phyloP scores from a whole-genome alignment of 2,113 vertebrate genomes.

The Archocentrus centrarchus region DNA sequence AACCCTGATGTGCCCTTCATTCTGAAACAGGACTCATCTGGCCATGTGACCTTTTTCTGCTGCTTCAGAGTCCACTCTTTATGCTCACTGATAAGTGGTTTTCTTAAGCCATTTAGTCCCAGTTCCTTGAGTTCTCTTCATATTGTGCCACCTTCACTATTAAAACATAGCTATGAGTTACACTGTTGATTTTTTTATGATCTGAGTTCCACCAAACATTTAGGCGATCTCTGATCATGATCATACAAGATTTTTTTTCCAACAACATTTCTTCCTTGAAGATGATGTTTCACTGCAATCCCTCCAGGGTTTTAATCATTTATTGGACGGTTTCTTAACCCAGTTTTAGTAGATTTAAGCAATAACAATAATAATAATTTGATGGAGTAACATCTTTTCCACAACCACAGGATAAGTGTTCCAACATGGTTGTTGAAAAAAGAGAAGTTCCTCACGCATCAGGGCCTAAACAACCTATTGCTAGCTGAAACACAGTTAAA shows the following conservation, averaged over 20 bases:
- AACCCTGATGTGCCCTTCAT: background rate
- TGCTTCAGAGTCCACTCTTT: background rate
- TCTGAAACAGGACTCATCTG: background rate
- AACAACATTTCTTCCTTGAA: background rate
- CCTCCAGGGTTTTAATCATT: background rate
- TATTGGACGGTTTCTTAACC: background rate
- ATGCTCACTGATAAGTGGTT: background rate
- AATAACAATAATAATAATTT: too few species aligned
- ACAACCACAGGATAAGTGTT: too few species aligned
- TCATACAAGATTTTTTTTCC: background rate
- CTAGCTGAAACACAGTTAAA: too few species aligned
- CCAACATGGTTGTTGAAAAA: too few species aligned
- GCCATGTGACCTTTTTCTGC: background rate
- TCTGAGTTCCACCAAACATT: background rate
- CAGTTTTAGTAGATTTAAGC: too few species aligned
- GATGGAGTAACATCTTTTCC: too few species aligned
- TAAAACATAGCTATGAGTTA: background rate
- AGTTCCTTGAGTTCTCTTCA: background rate
- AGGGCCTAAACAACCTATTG: too few species aligned
- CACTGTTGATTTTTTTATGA: background rate
- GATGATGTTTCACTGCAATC: background rate
- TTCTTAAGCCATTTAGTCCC: background rate
- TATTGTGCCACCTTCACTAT: background rate
- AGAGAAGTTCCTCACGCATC: too few species aligned
- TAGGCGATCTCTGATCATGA: background rate